Conservation (phyloP, 92 coral and sea anemone genomes). For the Anthopleura xanthogrammica region DNA sequence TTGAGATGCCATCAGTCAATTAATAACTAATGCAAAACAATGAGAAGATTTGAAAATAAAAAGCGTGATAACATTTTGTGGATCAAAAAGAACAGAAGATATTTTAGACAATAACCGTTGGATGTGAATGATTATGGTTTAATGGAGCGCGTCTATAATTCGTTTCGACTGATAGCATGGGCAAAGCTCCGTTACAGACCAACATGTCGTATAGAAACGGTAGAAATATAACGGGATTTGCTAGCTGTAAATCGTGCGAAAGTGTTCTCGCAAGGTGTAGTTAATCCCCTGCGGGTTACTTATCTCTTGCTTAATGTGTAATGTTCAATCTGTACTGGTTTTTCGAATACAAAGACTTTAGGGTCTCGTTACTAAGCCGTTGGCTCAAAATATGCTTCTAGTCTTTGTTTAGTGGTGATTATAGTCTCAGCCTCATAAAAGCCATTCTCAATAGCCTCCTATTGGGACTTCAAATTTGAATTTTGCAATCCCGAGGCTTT, state of each 20-base stretch:
- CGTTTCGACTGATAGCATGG: constrained; percentile 22
- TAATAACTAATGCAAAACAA: constrained; percentile 9
- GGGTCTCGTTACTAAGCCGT: constrained; percentile 30
- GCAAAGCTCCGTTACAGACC: constrained; percentile 1
- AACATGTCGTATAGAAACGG: constrained; percentile 6
- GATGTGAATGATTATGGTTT: neutral
- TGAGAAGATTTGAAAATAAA: constrained; percentile 12
- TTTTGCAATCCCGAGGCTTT: neutral
- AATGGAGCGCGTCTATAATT: constrained; percentile 29
- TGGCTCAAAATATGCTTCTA: constrained; percentile 2
- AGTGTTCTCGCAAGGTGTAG: constrained; percentile 2
- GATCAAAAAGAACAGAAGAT: constrained; percentile 8
- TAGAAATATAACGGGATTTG: neutral
- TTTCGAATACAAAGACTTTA: constrained; percentile 25
- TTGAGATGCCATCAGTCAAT: constrained; percentile 13
- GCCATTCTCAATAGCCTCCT: constrained; percentile 27
- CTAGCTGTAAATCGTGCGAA: constrained; percentile 17
- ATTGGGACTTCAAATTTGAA: neutral
- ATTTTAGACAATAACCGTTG: neutral
- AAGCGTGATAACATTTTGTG: neutral
- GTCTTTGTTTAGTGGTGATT: constrained; percentile 39
- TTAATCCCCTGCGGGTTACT: constrained; percentile 21
- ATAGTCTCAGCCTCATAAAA: constrained; percentile 27
- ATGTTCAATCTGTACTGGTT: constrained; percentile 13
- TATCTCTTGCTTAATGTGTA: constrained; percentile 17